Base-by-base conservation (phyloP, 2,797 vertebrate species). In the Acrossocheilus wenchowensis region DNA sequence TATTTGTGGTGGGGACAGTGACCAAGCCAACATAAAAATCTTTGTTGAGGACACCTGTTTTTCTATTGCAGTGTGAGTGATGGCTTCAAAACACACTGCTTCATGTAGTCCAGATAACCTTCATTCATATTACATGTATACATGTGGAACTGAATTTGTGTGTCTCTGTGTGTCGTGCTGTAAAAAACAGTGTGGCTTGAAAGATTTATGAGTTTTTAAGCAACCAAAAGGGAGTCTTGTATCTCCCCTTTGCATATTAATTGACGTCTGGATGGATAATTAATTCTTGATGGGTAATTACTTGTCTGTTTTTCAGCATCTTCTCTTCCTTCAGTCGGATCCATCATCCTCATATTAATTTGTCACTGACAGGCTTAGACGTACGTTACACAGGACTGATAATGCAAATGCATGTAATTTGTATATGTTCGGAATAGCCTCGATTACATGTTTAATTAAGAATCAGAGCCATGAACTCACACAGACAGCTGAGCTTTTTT, bases 281-380 rank as follows among this genome's bases (percentile, higher is more conserved):
- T 95, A 92, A 93, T 94, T 93, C 92, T 91, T 91, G 92, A 93
- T 93, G 92, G 93, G 90, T 94, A 94, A 94, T 94, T 94, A 93
- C 93, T 69, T 84, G 81, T 91, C 91, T 68, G 78, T 90, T 90
- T 93, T 90, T 36, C 81, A 90, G 89, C 92, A 90, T 89, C 89
- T 88, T 85, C 83, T 92, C 84, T 90, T 89, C 89, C 93, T 92
- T 93, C 90, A 88, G 86, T 85, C 89, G 89, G 87, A 93, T 94
- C 90, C 90, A 94, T 45, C 43, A 45, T 85, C 86, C 89, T 91
- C 88, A 87, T 92, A 90, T 91, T 94, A 92, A 94, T 94, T 93
- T 93, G 91, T 87, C 89, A 89, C 26, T 83, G 90, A 91, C 92
- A 91, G 91, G 90, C 90, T 82, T 52, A 78, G 84, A 62, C 34